Evolutionary conservation across 2,888 invertebrate genomes (phyloP), one percentile per base, ranked within the genome.

Genomic region (Nebria brevicollis): DNA sequence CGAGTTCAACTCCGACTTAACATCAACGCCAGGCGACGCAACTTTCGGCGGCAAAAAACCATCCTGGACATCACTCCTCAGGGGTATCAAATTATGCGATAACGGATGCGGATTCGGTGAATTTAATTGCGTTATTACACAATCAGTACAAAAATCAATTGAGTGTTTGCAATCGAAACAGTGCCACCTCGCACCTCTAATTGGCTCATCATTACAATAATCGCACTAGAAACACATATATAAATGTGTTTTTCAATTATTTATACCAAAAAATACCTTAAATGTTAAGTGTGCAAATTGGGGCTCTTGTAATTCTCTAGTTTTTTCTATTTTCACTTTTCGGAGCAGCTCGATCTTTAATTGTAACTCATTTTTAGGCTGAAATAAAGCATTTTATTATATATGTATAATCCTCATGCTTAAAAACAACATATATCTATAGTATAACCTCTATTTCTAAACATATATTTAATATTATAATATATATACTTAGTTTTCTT

Each of bases 111-210:
- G 84, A 11, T 88, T 89, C 26, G 87, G 86, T 4, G 89, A 87
- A 82, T 90, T 90, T 83, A 92, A 84, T 86, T 93, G 93, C 2
- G 90, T 88, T 0, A 92, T 86, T 1, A 93, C 90, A 85, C 94
- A 94, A 84, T 93, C 92, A 0, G 91, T 90, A 85, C 95, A 95
- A 84, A 93, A 91, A 86, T 94, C 93, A 0, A 94, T 87, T 1
- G 90, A 89, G 66, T 88, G 87, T 72, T 90, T 89, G 85, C 95
- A 95, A 79, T 92, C 92, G 41, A 89, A 88, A 85, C 95, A 95
- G 85, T 94, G 93, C 94, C 94, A 95, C 79, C 94, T 89, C 11
- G 91, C 91, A 11, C 93, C 94, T 26, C 90, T 88, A 74, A 94
- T 91, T 0, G 94, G 93, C 34, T 93, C 91, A 82, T 92, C 91